Percentiles rank a stretch among this genome's conserved stretches.
phyloP scores from a whole-genome alignment of 2,888 invertebrate genomes.

The Drosophila antonietae region DNA sequence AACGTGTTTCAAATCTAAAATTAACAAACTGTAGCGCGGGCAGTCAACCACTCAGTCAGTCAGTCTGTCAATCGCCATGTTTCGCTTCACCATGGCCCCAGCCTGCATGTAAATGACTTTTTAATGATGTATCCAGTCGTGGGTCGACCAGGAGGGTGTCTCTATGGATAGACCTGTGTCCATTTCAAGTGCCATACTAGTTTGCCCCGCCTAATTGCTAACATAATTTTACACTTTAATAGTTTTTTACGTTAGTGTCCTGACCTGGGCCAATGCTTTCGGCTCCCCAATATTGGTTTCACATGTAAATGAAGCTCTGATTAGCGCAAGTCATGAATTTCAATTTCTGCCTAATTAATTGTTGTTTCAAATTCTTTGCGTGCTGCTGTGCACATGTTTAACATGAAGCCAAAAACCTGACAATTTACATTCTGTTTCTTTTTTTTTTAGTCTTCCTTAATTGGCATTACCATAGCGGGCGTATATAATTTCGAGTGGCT shows the following conservation, averaged over 20 bases:
- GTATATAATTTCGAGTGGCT: conserved; percentile 25
- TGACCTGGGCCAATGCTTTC: conserved; percentile 37
- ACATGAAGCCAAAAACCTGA: conserved; percentile 7
- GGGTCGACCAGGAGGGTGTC: background rate
- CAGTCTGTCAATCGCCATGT: conserved; percentile 25
- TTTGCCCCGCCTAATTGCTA: conserved; percentile 71
- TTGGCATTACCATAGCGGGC: conserved; percentile 36
- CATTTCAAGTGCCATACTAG: conserved; percentile 60
- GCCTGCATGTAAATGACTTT: conserved; percentile 80
- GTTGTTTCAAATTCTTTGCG: conserved; percentile 70
- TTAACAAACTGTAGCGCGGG: conserved; percentile 70
- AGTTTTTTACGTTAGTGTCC: conserved; percentile 63
- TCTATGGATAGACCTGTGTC: conserved; percentile 9
- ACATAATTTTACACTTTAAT: conserved; percentile 72
- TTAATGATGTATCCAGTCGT: conserved; percentile 66
- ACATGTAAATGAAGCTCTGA: conserved; percentile 74
- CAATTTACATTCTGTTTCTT: conserved; percentile 2
- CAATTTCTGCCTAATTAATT: conserved; percentile 77
- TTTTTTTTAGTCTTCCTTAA: conserved; percentile 22
- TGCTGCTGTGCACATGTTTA: conserved; percentile 46
- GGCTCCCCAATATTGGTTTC: conserved; percentile 61
- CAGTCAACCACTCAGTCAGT: conserved; percentile 41
- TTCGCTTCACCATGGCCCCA: conserved; percentile 22
- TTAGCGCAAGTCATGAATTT: conserved; percentile 76
- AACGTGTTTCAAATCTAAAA: conserved; percentile 83